Conservation (phyloP, 37 sponge, comb jelly and placozoan species). For the Oscarella lobularis region DNA sequence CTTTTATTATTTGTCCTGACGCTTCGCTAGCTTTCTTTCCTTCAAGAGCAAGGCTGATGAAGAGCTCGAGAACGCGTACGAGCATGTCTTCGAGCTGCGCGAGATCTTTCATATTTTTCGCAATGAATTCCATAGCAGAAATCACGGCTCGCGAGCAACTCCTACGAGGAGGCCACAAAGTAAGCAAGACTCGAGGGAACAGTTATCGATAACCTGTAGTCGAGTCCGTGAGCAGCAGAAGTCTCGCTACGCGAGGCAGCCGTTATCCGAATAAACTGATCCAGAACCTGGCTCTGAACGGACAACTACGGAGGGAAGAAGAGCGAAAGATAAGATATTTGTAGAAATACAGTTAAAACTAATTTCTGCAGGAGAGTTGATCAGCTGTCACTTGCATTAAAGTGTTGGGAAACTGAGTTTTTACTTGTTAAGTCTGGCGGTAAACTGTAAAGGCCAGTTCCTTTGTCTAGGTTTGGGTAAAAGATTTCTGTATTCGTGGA, state of each 20-base stretch:
- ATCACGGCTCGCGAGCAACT: slow-evolving; percentile 17
- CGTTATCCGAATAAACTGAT: background rate
- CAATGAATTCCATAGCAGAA: slow-evolving; percentile 36
- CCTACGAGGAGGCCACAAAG: background rate
- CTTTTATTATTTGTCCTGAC: slow-evolving; percentile 1
- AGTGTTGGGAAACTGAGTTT: too few species aligned
- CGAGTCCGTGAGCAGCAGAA: background rate
- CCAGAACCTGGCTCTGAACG: background rate
- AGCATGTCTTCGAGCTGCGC: slow-evolving; percentile 34
- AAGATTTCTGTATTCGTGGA: too few species aligned
- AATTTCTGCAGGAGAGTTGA: too few species aligned
- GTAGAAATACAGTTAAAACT: too few species aligned
- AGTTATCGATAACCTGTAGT: background rate
- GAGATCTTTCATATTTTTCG: slow-evolving; percentile 22
- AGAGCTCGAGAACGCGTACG: slow-evolving; percentile 33
- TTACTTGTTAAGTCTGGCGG: too few species aligned
- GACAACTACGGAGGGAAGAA: too few species aligned
- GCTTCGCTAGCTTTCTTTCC: slow-evolving; percentile 49
- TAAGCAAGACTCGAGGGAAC: too few species aligned
- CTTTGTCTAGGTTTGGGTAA: too few species aligned
- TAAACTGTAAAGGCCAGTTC: too few species aligned
- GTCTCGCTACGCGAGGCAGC: background rate
- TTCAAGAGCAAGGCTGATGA: slow-evolving; percentile 54
- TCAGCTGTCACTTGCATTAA: too few species aligned
- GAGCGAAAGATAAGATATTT: too few species aligned